Evolutionary conservation across 92 coral and sea anemone species (phyloP), one percentile per base, ranked within the genome.

Genomic region (Pocillopora grandis): DNA sequence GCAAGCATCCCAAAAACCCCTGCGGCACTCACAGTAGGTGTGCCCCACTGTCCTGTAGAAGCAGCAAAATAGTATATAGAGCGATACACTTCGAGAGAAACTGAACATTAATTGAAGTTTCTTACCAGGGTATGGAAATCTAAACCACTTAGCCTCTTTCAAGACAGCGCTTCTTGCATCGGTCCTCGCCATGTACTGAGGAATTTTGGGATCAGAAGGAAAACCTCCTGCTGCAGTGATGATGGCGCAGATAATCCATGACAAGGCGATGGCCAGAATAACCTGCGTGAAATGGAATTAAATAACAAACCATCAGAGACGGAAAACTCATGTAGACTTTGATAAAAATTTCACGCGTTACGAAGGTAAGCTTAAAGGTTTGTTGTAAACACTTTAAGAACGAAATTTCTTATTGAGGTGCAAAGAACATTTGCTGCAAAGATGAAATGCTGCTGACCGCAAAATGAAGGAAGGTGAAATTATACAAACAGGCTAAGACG

Each of bases 1-100:
- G 97, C 97, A 18, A 93, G 76, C 93, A 95, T 93, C 68, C 98
- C 98, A 84, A 95, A 95, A 78, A 95, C 95, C 59, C 95, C 94
- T 15, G 97, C 97, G 65, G 92, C 91, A 86, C 97, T 95, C 21
- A 95, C 95, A 33, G 97, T 95, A 10, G 98, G 98, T 14, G 65
- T 91, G 7, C 98, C 98, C 98, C 98, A 95, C 66, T 95, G 98
- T 85, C 98, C 98, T 95, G 70, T 23, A 52, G 20, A 76, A 35
- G 1, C 12, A 66, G 13, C 52, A 42, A 42, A 42, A 42, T 42
- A 42, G 52, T 7, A 7, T 42, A 42, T 42, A 42, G 4, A 42
- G 52, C 48, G 42, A 69, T 5, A 33, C 12, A 21, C 7, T 27
- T 1, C 49, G 20, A 21, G 8, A 9, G 10, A 75, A 56, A 60